Evolutionary conservation across 2,113 vertebrate species (phyloP), one percentile per base, ranked within the genome.

Genomic region (Actinemys pallida): DNA sequence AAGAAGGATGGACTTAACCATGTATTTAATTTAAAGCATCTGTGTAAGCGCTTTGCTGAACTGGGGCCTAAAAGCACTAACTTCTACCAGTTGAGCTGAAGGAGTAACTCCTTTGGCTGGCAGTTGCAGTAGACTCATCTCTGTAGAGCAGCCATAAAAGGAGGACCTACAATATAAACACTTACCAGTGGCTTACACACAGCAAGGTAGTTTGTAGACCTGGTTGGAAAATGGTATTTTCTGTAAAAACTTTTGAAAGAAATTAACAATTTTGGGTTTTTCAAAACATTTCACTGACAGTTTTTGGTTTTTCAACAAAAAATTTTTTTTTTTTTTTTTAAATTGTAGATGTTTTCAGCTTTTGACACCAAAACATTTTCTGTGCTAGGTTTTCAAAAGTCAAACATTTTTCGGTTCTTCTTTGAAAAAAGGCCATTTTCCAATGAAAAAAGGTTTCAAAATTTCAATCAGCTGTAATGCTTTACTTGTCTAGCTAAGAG

Each of bases 401-500:
- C 27, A 62, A 62, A 62, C 57, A 29, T 12, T 62, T 29, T 62
- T 62, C 5, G 12, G 1, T 31, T 80, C 11, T 89, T 90, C 86
- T 47, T 42, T 7, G 53, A 50, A 45, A 49, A 93, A 91, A 62
- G 69, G 27, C 93, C 50, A 3, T 86, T 91, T 94, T 62, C 83
- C 45, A 89, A 87, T 88, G 83, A 47, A 8, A n/a, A 39, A 39
- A 72, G 9, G n/a, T 72, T n/a, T 72, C 19, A 72, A 69, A 2
- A 8, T 35, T 94, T 88, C 83, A 80, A 90, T 79, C 27, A 62
- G 27, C 35, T 8, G n/a, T 87, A 93, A 79, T 31, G 89, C 94
- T 88, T 87, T 42, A 88, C 80, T 69, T 85, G 95, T 42, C 17
- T 47, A 89, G 50, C 31, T 82, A 10, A 45, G 95, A 86, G 24